phyloP scores from a whole-genome alignment of 2,113 vertebrate species.

The Oceanites oceanicus region DNA sequence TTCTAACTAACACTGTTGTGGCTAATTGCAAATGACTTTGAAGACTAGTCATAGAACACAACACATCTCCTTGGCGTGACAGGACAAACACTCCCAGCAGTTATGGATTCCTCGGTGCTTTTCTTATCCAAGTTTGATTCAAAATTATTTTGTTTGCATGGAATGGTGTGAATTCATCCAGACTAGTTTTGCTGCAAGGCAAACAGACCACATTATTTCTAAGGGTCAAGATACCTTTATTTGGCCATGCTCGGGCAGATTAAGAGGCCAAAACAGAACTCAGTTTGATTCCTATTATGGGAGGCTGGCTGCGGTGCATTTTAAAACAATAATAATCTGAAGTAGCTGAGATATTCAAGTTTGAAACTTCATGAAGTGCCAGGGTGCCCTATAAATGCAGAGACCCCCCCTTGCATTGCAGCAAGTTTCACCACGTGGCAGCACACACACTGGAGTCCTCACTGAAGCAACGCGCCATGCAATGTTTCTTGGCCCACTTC shows the following conservation, averaged over 20 bases:
- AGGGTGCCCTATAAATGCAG: not conserved
- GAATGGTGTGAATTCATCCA: slow-evolving; percentile 43
- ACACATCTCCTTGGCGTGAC: not conserved
- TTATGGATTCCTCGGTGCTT: not conserved
- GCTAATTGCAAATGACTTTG: not conserved
- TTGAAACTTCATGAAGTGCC: not conserved
- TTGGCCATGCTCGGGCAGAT: slow-evolving; percentile 54
- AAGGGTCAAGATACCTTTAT: slow-evolving; percentile 63
- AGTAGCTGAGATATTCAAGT: slow-evolving; percentile 5
- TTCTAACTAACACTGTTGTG: not conserved
- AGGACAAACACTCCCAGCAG: not conserved
- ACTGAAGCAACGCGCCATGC: rapidly evolving
- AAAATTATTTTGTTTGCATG: slow-evolving; percentile 7
- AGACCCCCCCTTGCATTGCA: not conserved
- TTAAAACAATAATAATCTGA: slow-evolving; percentile 47
- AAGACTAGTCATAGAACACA: not conserved
- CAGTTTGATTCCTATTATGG: slow-evolving; percentile 59
- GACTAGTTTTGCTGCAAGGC: slow-evolving; percentile 27
- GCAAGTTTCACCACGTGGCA: not conserved
- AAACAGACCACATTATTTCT: not conserved
- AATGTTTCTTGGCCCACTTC: not conserved
- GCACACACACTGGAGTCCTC: not conserved
- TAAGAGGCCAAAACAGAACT: slow-evolving; percentile 52
- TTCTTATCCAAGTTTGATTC: slow-evolving; percentile 35
- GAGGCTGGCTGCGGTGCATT: slow-evolving; percentile 24